Conservation (phyloP, 2,113 vertebrate genomes). For the Stegastes partitus region DNA sequence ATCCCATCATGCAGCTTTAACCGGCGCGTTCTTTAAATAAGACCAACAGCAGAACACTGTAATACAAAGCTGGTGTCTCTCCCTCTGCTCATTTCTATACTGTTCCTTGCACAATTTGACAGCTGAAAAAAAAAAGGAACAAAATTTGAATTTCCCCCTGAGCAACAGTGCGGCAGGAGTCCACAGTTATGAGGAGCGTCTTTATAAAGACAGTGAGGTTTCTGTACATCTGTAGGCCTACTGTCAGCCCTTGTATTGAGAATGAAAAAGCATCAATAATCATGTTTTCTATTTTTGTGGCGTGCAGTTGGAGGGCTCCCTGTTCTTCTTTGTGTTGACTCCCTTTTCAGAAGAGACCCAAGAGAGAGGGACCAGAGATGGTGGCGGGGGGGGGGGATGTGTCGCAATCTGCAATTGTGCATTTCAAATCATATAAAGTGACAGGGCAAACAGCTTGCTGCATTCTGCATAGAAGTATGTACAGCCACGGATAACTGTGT, state of each 20-base stretch:
- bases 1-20: not conserved
- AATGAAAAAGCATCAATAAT: slow-evolving; percentile 65
- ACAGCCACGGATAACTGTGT: slow-evolving; percentile 38
- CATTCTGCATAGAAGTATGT: slow-evolving; percentile 22
- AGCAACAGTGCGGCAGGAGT: slow-evolving; percentile 38
- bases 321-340: slow-evolving; percentile 15
- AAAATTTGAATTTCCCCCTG: slow-evolving; percentile 58
- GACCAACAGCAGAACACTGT: slow-evolving; percentile 3
- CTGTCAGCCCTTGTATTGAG: slow-evolving; percentile 32
- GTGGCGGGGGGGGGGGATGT: not conserved
- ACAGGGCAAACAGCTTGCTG: slow-evolving; percentile 37
- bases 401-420: slow-evolving; percentile 29
- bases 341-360: slow-evolving; percentile 24
- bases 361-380: slow-evolving; percentile 34
- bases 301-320: not conserved
- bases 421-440: slow-evolving; percentile 48
- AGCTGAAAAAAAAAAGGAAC: slow-evolving; percentile 33
- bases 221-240: slow-evolving; percentile 35
- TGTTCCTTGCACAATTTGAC: slow-evolving; percentile 59
- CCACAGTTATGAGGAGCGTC: slow-evolving; percentile 15
- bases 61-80: slow-evolving; percentile 17
- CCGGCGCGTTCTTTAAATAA: slow-evolving; percentile 27
- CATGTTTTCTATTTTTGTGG: slow-evolving; percentile 50
- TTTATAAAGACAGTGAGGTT: slow-evolving; percentile 27
- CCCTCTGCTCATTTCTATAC: slow-evolving; percentile 24